Conservation (phyloP, 1,140 invertebrate species). For the Polypedilum vanderplanki region DNA sequence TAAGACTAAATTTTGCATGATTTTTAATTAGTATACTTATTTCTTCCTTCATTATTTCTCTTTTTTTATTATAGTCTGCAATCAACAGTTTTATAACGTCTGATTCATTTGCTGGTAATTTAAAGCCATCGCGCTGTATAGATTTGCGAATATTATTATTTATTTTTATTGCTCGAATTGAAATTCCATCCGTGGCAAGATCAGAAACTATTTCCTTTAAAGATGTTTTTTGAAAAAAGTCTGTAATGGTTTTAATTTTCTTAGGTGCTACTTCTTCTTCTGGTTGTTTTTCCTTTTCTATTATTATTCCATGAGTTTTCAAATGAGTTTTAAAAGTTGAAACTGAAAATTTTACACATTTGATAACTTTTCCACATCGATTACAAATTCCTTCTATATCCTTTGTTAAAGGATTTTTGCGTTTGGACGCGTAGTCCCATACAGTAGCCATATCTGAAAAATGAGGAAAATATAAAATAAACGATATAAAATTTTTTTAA, state of each 20-base stretch:
- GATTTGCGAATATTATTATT: not conserved
- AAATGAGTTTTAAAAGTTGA: not conserved
- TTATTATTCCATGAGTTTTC: not conserved
- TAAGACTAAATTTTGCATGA: no score
- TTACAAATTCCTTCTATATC: not conserved
- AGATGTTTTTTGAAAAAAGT: not conserved
- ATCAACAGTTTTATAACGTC: not conserved
- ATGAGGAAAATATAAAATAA: no score
- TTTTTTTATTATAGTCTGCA: not conserved
- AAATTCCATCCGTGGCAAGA: not conserved
- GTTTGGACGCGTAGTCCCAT: not conserved
- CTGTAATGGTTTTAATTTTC: not conserved
- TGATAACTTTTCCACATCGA: not conserved
- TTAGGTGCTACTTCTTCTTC: not conserved
- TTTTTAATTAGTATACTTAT: not conserved
- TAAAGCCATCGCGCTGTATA: not conserved
- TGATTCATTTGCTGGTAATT: not conserved
- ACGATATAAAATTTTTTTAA: no score
- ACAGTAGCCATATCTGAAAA: not conserved
- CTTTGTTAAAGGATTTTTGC: not conserved
- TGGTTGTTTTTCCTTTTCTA: not conserved
- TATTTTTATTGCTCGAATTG: not conserved
- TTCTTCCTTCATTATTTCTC: not conserved
- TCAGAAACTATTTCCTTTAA: not conserved
- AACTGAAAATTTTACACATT: not conserved